Evolutionary conservation across 2,113 vertebrate genomes (phyloP).

Genomic region (Actinemys pallida): DNA sequence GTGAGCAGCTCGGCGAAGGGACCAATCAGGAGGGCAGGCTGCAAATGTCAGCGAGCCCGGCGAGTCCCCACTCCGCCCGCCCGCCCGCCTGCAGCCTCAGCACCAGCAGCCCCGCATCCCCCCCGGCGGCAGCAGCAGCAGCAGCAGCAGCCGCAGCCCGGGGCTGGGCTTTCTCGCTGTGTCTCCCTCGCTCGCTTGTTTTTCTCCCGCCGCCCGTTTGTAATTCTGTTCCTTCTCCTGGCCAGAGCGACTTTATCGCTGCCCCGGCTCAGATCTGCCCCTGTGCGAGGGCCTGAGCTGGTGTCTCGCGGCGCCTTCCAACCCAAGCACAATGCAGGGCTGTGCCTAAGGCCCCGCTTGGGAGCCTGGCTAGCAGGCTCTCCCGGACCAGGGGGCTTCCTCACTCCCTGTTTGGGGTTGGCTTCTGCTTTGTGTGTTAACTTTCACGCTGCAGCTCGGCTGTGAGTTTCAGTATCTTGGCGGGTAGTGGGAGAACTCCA

Average conservation of each 20-base stretch:
- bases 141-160: no score
- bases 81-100: conserved; percentile 1
- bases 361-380: no score
- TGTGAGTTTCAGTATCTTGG: background rate
- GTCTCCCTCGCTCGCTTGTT: background rate
- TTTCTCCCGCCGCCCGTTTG: background rate
- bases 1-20: conserved; percentile 91
- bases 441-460: background rate
- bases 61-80: conserved; percentile 77
- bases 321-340: background rate
- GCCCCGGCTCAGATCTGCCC: background rate
- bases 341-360: background rate
- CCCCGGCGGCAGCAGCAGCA: no score
- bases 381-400: no score
- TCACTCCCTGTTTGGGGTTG: no score
- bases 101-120: background rate
- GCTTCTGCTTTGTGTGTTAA: background rate
- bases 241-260: background rate
- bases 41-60: conserved; percentile 85
- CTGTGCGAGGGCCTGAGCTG: no score
- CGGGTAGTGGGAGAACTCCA: background rate
- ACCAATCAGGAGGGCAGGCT: conserved; percentile 94
- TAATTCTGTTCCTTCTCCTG: background rate
- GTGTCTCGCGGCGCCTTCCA: background rate
- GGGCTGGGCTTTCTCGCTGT: background rate